A percentile compares a stretch with the other conserved stretches of the same genome.
phyloP scores from a whole-genome alignment of 2,888 invertebrate genomes.

The Dioctria linearis region DNA sequence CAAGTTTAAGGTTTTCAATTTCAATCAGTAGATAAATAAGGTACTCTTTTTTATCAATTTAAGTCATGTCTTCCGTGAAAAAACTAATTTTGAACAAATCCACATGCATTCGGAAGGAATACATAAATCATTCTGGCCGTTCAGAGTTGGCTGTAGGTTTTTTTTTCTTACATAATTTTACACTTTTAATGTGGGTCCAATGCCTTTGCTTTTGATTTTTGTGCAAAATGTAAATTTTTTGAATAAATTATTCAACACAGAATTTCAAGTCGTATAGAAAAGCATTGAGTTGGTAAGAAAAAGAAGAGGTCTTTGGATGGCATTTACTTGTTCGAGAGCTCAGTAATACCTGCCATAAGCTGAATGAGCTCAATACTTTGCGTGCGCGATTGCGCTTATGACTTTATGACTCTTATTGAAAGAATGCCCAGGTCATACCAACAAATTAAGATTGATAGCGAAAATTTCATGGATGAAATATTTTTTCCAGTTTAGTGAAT shows the following conservation, averaged over 20 bases:
- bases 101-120: neutral
- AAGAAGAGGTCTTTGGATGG: neutral
- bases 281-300: neutral
- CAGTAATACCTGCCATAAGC: too few species aligned
- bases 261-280: neutral
- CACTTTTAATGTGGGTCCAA: neutral
- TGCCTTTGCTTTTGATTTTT: neutral
- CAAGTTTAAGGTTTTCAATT: neutral
- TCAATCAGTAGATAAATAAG: neutral
- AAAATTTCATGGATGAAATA: neutral
- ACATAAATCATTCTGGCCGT: neutral
- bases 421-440: too few species aligned
- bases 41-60: neutral
- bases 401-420: too few species aligned
- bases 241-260: neutral
- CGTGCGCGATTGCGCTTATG: too few species aligned
- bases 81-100: neutral
- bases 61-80: neutral
- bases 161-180: neutral
- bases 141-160: neutral
- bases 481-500: conserved; percentile 4
- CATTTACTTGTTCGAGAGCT: too few species aligned
- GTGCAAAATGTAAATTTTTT: neutral
- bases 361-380: too few species aligned
- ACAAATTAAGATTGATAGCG: neutral